Evolutionary conservation across 2,797 vertebrate genomes (phyloP), one percentile per base, ranked within the genome.

Genomic region (Aselliscus stoliczkanus): DNA sequence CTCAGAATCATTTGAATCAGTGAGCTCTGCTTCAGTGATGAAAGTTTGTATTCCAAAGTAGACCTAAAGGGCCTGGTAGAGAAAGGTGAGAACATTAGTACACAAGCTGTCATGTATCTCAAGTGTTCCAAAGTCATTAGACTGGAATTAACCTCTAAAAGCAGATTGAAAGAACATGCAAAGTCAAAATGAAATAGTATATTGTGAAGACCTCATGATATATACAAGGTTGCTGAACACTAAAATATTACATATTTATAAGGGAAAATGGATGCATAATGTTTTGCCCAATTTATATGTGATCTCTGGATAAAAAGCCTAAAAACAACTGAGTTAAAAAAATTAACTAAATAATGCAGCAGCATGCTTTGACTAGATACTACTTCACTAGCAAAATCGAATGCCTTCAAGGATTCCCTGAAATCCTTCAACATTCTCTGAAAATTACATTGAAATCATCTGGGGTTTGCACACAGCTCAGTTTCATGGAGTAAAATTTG

Each of bases 361-460:
- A 44, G 42, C 13, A 50, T 39, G 47, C 29, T 90, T 47, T 72
- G 47, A 95, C 50, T 34, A 54, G 37, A 75, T 23, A n/a, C 29
- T 65, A 8, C 56, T 73, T 82, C 21, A 54, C 31, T 64, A 58
- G 23, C 47, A 39, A 90, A 72, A 75, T 9, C 12, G 50, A 90
- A 39, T 42, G 9, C 11, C 37, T 85, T 92, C 5, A 64, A 58
- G 20, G 18, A 44, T 25, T n/a, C n/a, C n/a, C n/a, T n/a, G n/a
- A n/a, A n/a, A n/a, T n/a, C n/a, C n/a, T n/a, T n/a, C 31, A 80
- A 37, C 52, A 13, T 67, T 62, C 20, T 21, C 29, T 20, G 7
- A 90, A 72, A 21, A 60, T 76, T 62, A 91, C 65, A 93, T 76
- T 62, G 52, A 95, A 79, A 60, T 95, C 50, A 64, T 73, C n/a